Evolutionary conservation across 2,888 invertebrate genomes (phyloP), one percentile per base, ranked within the genome.

Genomic region (Mythimna ferrago): DNA sequence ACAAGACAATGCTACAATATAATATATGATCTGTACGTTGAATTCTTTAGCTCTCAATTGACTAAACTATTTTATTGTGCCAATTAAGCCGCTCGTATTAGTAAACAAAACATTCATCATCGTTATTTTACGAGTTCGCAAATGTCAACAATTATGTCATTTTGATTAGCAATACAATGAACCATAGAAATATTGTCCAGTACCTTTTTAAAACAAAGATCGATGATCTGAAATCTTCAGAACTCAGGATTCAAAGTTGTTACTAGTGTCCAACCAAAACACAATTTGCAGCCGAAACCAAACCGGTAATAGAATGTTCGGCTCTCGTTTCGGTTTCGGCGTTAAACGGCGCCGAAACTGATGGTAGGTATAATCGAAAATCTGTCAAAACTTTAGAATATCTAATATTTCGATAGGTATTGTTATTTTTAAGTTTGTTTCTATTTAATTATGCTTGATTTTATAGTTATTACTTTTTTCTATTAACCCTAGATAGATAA

Each of bases 11-110:
- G 26, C 5, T 10, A 72, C 4, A 16, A 53, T 53, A n/a, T 53
- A 53, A n/a, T 14, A 14, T 6, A 48, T 10, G 32, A 41, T 41
- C 21, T 51, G 21, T 54, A 19, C 32, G 32, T 26, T 51, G 9
- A 35, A 76, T 76, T 73, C 57, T 58, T 78, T 26, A 75, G 11
- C 51, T 53, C 51, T 71, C 62, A 75, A 75, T 75, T 78, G 75
- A 62, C 71, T 62, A 71, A 75, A 75, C 71, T 56, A 78, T 71
- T 62, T 75, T 62, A 62, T 78, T 75, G 75, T 78, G 26, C 41
- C 78, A 62, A 78, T 58, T 41, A 71, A 57, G n/a, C 44, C 51
- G 32, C 21, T 51, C 70, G 7, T 71, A 71, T 57, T 62, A 75
- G 57, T 75, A 78, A 71, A 75, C 71, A 78, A 57, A 62, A 62